These are phyloP conservation scores for Echinometra lucunter DNA, from an alignment of 53 echinoderm and acorn worm species.

Conservation along the genomic window DNA sequence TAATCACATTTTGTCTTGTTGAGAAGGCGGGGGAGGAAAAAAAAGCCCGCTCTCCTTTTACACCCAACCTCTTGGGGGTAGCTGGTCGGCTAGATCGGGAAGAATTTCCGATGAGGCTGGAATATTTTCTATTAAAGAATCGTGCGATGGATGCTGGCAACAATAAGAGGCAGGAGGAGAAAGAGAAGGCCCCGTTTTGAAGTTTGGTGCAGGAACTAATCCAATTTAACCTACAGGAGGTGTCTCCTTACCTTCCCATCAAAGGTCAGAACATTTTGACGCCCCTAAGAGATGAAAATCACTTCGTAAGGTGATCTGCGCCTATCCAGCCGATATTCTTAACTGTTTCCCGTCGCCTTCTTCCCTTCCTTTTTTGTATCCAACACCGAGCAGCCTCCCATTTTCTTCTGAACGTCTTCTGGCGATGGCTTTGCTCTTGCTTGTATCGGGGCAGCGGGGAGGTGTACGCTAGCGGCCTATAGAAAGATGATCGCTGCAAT, in stretches of 20 bases:
- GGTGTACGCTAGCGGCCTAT: conserved; percentile 51
- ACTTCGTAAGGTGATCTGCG: conserved; percentile 70
- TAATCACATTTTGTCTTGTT: conserved; percentile 72
- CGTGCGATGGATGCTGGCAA: conserved; percentile 36
- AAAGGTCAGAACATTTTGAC: conserved; percentile 71
- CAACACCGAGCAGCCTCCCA: not conserved
- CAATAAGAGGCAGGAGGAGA: conserved; percentile 37
- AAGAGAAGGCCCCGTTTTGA: conserved; percentile 60
- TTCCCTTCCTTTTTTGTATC: not conserved
- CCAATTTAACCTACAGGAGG: conserved; percentile 69
- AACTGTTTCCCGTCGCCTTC: not conserved
- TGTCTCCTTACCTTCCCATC: conserved; percentile 65
- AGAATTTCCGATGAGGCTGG: conserved; percentile 66
- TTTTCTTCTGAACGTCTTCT: not conserved
- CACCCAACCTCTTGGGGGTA: conserved; percentile 54
- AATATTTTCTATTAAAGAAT: conserved; percentile 69
- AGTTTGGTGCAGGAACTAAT: conserved; percentile 70
- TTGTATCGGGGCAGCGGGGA: not conserved
- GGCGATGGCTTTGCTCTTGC: not conserved
- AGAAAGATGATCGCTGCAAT: conserved; percentile 69
- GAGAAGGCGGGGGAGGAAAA: conserved; percentile 39
- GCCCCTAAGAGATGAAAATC: conserved; percentile 70
- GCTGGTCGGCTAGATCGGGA: conserved; percentile 42
- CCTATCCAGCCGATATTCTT: not conserved
- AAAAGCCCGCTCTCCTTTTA: conserved; percentile 59